Evolutionary conservation across 1,140 invertebrate species (phyloP).

Genomic region (Zaprionus lachaisei): DNA sequence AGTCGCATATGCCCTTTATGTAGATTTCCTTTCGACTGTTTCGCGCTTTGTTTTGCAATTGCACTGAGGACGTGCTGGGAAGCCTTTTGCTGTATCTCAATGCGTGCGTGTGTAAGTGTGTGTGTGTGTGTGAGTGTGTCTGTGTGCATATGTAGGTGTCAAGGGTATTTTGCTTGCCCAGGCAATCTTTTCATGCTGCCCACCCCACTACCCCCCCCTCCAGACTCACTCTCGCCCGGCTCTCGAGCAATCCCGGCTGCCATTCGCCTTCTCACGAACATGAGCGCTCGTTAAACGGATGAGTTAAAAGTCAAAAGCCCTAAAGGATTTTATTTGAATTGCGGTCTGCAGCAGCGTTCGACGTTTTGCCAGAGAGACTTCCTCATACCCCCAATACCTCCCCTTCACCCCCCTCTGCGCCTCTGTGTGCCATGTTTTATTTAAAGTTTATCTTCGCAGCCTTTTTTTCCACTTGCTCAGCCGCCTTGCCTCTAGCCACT

Average conservation of each 20-base stretch:
- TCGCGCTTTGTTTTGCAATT: conserved; percentile 69
- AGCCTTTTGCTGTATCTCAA: conserved; percentile 10
- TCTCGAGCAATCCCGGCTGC: conserved; percentile 37
- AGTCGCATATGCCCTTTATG: conserved; percentile 8
- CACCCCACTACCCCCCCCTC: not conserved
- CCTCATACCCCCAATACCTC: not conserved
- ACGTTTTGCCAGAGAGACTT: conserved; percentile 45
- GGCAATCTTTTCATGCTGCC: conserved; percentile 44
- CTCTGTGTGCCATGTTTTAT: conserved; percentile 76
- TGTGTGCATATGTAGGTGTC: conserved; percentile 67
- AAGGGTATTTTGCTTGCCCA: conserved; percentile 71
- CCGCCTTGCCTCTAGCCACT: conserved; percentile 38
- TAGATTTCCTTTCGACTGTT: conserved; percentile 47
- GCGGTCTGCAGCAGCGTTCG: conserved; percentile 73
- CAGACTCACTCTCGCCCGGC: conserved; percentile 26
- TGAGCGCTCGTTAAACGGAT: conserved; percentile 81
- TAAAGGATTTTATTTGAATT: conserved; percentile 84
- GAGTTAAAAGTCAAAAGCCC: conserved; percentile 83
- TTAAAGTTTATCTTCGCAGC: conserved; percentile 76
- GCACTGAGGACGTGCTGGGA: conserved; percentile 58
- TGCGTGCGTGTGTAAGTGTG: conserved; percentile 32
- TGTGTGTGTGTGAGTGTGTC: conserved; percentile 29
- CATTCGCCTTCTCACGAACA: conserved; percentile 74
- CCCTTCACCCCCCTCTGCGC: not conserved
- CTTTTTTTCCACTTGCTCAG: conserved; percentile 54